Evolutionary conservation across 2,888 invertebrate species (phyloP).

Genomic region (Folsomia manolachei): DNA sequence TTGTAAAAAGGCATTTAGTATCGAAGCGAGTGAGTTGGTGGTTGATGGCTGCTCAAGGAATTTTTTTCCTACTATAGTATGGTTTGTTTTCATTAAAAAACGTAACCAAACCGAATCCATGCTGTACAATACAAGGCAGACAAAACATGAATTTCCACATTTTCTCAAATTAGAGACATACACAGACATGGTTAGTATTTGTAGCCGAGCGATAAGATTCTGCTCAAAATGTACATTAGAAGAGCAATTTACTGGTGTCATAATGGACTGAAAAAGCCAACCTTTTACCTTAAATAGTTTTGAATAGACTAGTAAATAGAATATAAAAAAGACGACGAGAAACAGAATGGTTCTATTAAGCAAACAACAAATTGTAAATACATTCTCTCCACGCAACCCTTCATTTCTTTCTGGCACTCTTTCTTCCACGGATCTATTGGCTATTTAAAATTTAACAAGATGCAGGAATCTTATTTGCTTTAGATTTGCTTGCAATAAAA

Average conservation of each 20-base stretch:
- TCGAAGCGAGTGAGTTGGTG: neutral
- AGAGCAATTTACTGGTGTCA: neutral
- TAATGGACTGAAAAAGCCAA: conserved; percentile 1
- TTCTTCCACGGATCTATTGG: neutral
- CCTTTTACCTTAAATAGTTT: conserved; percentile 6
- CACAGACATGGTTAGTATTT: neutral
- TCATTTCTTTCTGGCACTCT: too few species aligned
- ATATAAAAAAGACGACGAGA: neutral
- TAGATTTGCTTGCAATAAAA: neutral
- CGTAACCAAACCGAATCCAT: conserved; percentile 16
- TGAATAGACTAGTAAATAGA: neutral
- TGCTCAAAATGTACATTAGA: neutral
- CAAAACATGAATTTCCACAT: neutral
- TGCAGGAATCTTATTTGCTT: neutral
- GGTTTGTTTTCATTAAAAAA: conserved; percentile 7
- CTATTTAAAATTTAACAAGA: conserved; percentile 1
- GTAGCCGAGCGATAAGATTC: neutral
- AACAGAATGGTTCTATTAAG: neutral
- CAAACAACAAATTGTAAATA: neutral
- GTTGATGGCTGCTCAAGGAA: neutral
- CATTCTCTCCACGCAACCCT: neutral
- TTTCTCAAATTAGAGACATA: neutral
- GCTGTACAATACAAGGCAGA: neutral
- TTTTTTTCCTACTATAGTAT: too few species aligned
- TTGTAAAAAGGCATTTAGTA: neutral